Evolutionary conservation across 2,888 invertebrate genomes (phyloP), one percentile per base, ranked within the genome.

Genomic region (Napeogenes sylphis): DNA sequence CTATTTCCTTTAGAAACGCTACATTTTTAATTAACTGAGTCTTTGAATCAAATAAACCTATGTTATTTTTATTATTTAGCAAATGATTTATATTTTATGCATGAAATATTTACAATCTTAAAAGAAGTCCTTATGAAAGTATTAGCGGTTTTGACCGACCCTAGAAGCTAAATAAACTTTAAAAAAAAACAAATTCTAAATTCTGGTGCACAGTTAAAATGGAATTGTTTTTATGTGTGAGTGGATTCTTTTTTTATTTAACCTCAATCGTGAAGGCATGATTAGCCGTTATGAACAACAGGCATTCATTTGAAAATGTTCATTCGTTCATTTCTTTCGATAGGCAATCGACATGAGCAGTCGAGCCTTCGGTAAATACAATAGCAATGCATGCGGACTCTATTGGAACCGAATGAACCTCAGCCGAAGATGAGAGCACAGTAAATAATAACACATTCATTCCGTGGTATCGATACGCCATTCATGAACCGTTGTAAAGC

Each of bases 311-410:
- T 71, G 76, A 77, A 80, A 83, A 80, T 78, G 81, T 73, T 71
- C 74, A 71, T 72, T 74, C 70, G 74, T 64, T 68, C 78, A 75
- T 81, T 79, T 78, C 79, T 73, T 77, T 78, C 81, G 79, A 85
- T 83, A 82, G 83, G 76, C 84, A 83, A 85, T 85, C 85, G 83
- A 88, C 88, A 86, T 80, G 85, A 82, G 78, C 83, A 73, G 79
- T 81, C 76, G 81, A 89, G 89, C 83, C 82, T 81, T 88, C 79
- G 70, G 86, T 82, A 89, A 89, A 90, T 77, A 87, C 84, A 86
- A 86, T 85, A 84, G 81, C 79, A 78, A 77, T 81, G 84, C 84
- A 84, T 80, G 80, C 78, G 76, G 77, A 75, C 82, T 82, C 78
- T 78, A 84, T 81, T 77, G 72, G 75, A 75, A 74, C 73, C 75